A percentile compares a stretch with the other conserved stretches of the same genome.
Evolutionary conservation across 1,140 invertebrate species (phyloP).

Genomic region (Lerema accius): DNA sequence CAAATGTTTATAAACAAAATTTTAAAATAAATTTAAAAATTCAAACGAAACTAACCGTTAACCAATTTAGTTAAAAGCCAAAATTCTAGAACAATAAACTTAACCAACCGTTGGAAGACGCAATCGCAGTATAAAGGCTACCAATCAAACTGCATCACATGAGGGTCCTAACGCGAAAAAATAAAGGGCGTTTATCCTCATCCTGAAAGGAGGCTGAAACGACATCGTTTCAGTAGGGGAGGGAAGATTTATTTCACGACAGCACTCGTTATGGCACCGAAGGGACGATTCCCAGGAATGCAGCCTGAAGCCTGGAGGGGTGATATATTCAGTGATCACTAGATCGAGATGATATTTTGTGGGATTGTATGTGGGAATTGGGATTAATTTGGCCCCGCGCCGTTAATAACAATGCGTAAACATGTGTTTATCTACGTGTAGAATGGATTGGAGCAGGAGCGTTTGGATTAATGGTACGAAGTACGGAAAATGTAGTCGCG

Average conservation of each 20-base stretch:
- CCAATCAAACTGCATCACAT: constrained; percentile 70
- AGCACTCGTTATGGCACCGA: constrained; percentile 73
- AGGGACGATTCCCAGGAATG: constrained; percentile 65
- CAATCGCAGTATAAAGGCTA: constrained; percentile 49
- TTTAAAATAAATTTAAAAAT: too few relatives aligned
- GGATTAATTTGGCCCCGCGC: constrained; percentile 44
- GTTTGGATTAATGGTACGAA: constrained; percentile 7
- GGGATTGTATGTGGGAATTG: constrained; percentile 69
- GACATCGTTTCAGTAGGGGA: constrained; percentile 59
- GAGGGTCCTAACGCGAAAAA: constrained; percentile 70
- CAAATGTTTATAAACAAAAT: too few relatives aligned
- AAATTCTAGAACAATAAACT: not conserved
- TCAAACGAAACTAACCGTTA: too few relatives aligned
- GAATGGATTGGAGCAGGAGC: constrained; percentile 6
- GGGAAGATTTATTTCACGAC: constrained; percentile 78
- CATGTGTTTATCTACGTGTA: constrained; percentile 27
- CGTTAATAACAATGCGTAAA: constrained; percentile 31
- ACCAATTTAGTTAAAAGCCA: not conserved
- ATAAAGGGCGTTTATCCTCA: constrained; percentile 75
- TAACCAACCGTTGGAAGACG: constrained; percentile 5
- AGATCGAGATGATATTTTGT: constrained; percentile 58
- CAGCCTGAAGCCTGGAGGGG: constrained; percentile 54
- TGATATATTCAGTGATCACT: constrained; percentile 61
- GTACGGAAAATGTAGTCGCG: not conserved
- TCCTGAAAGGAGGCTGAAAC: constrained; percentile 63